Base-by-base conservation (phyloP, 92 coral and sea anemone species). In the Porites divaricata region DNA sequence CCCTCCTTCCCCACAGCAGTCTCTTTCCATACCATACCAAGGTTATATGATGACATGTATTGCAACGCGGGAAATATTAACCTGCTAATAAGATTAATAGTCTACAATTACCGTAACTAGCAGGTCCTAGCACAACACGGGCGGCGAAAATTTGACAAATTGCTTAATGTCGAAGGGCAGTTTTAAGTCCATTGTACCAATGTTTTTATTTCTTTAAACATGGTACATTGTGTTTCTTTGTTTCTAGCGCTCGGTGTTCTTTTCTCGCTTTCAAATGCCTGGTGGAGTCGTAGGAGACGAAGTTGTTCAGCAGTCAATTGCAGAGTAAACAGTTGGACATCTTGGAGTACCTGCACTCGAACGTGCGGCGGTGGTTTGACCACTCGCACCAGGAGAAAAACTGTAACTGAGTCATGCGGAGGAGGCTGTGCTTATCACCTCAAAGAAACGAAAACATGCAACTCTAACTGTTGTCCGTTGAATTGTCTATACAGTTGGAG, bases 401-500 rank as follows among this genome's bases (percentile, higher is more conserved):
- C 78, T 0, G 59, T 25, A 0, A 63, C 54, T 0, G 83, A 72
- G 59, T 67, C 72, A 67, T 93, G 97, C 63, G 95, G 97, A 13
- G 91, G 97, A 9, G 25, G 85, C 1, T 86, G 91, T 25, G 22
- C 65, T 15, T 86, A 87, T 63, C 83, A 76, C 7, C 70, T 88
- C 12, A 28, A 8, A 10, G 92, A 94, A 20, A 63, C 80, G 19
- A 81, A 62, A 21, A 52, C 73, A 13, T 96, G 99, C 83, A 93
- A 93, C 15, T 76, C 88, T 16, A 71, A 83, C 15, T 96, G 98
- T 25, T 94, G 99, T 79, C 92, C 91, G 0, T 45, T 89, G 0
- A 72, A 93, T 22, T 96, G 99, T 58, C 72, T 75, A 6, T 96
- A 79, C 64, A 70, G 88, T 0, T 96, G 99, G 99, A 72, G 83